Evolutionary conservation across 2,113 vertebrate genomes (phyloP), one percentile per base, ranked within the genome.

Genomic region (Chionomys nivalis): DNA sequence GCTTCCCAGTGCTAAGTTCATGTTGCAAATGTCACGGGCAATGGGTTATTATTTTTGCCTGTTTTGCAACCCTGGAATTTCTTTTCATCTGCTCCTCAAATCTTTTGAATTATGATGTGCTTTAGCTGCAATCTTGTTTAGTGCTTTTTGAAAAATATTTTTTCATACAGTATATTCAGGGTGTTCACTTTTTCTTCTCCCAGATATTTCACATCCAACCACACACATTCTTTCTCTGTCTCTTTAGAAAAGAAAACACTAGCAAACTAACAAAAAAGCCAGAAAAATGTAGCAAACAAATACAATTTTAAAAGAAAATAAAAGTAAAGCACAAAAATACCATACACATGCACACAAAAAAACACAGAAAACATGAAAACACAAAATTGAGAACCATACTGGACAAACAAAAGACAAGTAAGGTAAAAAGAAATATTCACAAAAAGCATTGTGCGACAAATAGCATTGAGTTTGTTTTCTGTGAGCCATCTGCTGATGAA

Each of bases 31-130:
- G 39, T 68, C 4, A 33, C 33, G 1, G 5, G 9, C 4, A 13
- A 78, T 16, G 7, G 33, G 6, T 63, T 36, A 28, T 13, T 58
- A 7, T 58, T 26, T 12, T 10, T 77, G 10, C 36, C 12, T 36
- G 26, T 33, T 1, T 8, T 36, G 21, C 7, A 2, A 47, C 7
- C 0, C 31, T 21, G 7, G 2, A 2, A 14, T 21, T 13, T 87
- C 49, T 33, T 81, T 21, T 33, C 10, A 26, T 9, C 11, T 9
- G n/a, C 26, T 61, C 28, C n/a, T 65, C 28, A 88, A 28, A 17
- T 12, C 24, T 47, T 39, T 66, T 44, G 24, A 73, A 28, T 70
- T 87, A 3, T 72, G 10, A 28, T 87, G 16, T 63, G 21, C 65
- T 36, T 9, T 7, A 58, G 24, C n/a, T 23, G 33, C 13, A 36